A percentile compares a stretch with the other conserved stretches of the same genome.
These are phyloP conservation scores for Timema cristinae DNA, from an alignment of 2,888 invertebrate species.

Conservation along the genomic window DNA sequence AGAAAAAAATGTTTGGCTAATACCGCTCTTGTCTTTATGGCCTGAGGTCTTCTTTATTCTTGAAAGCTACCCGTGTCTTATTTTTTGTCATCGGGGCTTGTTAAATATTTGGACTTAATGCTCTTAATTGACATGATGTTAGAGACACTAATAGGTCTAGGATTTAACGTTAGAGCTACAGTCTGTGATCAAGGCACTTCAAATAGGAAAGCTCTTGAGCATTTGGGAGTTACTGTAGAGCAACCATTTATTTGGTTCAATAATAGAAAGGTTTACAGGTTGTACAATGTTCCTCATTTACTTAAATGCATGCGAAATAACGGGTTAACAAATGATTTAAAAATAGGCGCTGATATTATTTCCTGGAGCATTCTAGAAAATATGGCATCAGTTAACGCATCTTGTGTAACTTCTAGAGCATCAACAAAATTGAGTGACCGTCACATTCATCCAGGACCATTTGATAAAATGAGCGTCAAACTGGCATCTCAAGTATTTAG, in stretches of 20 bases:
- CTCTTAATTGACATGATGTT: conserved; percentile 29
- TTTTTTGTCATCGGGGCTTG: conserved; percentile 30
- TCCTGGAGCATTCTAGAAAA: conserved; percentile 26
- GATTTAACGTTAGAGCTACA: conserved; percentile 31
- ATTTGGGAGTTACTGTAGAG: conserved; percentile 31
- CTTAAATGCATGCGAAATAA: conserved; percentile 34
- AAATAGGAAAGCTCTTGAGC: conserved; percentile 31
- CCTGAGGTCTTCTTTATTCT: conserved; percentile 31
- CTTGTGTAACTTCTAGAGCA: conserved; percentile 23
- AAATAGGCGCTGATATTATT: conserved; percentile 21
- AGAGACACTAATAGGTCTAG: conserved; percentile 24
- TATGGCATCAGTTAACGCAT: conserved; percentile 14
- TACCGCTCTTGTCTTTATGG: conserved; percentile 35
- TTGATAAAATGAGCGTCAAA: conserved; percentile 34
- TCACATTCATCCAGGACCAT: conserved; percentile 33
- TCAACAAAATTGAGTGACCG: conserved; percentile 34
- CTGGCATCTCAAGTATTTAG: conserved; percentile 36
- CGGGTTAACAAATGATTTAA: conserved; percentile 28
- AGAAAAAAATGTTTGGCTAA: conserved; percentile 30
- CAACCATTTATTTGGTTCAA: conserved; percentile 27
- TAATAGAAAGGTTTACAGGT: conserved; percentile 30
- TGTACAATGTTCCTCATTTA: conserved; percentile 33
- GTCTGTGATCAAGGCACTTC: conserved; percentile 34
- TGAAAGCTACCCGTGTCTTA: conserved; percentile 37
- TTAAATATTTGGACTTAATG: conserved; percentile 22